Evolutionary conservation across 2,888 invertebrate species (phyloP).

Genomic region (Parapristionchus giblindavisi): DNA sequence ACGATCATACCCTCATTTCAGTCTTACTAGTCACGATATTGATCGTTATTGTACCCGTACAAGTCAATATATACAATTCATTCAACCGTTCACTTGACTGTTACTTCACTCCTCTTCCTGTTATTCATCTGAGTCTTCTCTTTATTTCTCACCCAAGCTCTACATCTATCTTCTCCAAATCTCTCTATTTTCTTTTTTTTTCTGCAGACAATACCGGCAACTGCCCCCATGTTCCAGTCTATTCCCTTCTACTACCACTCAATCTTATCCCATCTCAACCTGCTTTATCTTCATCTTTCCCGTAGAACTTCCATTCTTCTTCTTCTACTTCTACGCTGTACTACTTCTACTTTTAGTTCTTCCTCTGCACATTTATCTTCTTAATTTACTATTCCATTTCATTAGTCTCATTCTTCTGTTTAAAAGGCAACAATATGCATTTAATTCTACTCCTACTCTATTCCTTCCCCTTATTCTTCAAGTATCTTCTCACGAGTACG

Average conservation of each 20-base stretch:
- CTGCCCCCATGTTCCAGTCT: not conserved
- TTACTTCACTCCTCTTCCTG: conserved; percentile 20
- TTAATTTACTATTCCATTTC: conserved; percentile 20
- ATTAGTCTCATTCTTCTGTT: conserved; percentile 14
- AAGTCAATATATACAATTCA: too few species aligned
- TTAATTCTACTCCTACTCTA: conserved; percentile 7
- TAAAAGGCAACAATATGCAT: not conserved
- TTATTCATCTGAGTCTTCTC: conserved; percentile 2
- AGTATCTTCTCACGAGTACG: too few species aligned
- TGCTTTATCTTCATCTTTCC: not conserved
- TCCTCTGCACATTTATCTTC: conserved; percentile 14
- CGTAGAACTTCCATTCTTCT: not conserved
- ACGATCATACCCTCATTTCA: too few species aligned
- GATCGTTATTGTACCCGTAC: too few species aligned
- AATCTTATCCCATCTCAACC: not conserved
- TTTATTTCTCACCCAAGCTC: not conserved
- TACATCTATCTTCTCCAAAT: not conserved
- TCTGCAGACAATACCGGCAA: not conserved
- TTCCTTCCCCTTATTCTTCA: conserved; percentile 19
- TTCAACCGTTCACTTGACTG: too few species aligned
- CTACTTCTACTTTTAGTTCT: conserved; percentile 16
- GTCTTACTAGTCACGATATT: too few species aligned
- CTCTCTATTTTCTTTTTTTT: not conserved
- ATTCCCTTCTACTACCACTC: not conserved
- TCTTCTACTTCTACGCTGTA: not conserved